These are phyloP conservation scores for Raja brachyura DNA, from an alignment of 2,113 vertebrate genomes.

Conservation along the genomic window DNA sequence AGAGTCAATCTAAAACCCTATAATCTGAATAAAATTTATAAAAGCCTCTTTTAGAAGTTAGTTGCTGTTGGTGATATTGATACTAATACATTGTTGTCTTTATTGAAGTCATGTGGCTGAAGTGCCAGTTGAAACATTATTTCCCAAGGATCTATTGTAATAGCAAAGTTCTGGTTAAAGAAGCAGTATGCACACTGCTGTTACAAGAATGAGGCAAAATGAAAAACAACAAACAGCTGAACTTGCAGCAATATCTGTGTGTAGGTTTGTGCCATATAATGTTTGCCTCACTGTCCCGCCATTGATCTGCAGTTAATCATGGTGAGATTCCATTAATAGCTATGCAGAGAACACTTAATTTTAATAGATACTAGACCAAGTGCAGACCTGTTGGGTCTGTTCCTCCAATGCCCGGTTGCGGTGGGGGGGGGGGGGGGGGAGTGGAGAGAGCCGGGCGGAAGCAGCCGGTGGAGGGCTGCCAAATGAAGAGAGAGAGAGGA, in stretches of 20 bases:
- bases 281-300: neutral
- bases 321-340: neutral
- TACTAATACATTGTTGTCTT: neutral
- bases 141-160: neutral
- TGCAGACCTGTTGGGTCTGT: too few relatives aligned
- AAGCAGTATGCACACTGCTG: neutral
- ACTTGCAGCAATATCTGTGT: neutral
- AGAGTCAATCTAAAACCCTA: conserved; percentile 58
- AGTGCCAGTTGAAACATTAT: neutral
- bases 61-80: neutral
- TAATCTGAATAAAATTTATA: neutral
- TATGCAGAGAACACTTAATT: neutral
- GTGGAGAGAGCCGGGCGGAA: too few relatives aligned
- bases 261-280: neutral
- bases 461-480: too few relatives aligned
- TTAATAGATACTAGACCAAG: neutral
- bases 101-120: neutral
- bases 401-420: too few relatives aligned
- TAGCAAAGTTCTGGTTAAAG: neutral
- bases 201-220: neutral
- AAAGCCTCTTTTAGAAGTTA: neutral
- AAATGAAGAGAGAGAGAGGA: too few relatives aligned
- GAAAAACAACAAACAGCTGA: neutral
- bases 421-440: too few relatives aligned
- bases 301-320: neutral